Evolutionary conservation across 2,888 invertebrate species (phyloP), one percentile per base, ranked within the genome.

Genomic region (Acanthosepion esculentum): DNA sequence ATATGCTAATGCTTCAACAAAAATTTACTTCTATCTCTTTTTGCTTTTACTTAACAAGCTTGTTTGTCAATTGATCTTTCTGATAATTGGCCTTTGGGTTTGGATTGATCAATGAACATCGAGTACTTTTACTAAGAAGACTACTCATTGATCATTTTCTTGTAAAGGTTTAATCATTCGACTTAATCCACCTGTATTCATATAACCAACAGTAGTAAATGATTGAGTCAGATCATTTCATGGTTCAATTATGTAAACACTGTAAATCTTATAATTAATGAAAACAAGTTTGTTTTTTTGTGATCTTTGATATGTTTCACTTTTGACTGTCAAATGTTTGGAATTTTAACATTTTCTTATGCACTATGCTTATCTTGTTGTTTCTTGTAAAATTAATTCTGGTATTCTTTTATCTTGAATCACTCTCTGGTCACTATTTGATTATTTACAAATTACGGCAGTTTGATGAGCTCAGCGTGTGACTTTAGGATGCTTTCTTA

Each of bases 21-120:
- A 78, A 10, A 3, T 3, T 33, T 78, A 78, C 15, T n/a, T 15
- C 15, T 78, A 15, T 78, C n/a, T 78, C 15, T n/a, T 78, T 78
- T n/a, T n/a, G 10, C n/a, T 78, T 78, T 59, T 59, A 59, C 59
- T 59, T 78, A 29, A n/a, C n/a, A 78, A 59, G n/a, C n/a, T 78
- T 78, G 78, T n/a, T n/a, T 78, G n/a, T 78, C 1, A 4, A 78
- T 78, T n/a, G n/a, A 78, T n/a, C 12, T n/a, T n/a, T 33, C 78
- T 78, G n/a, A n/a, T 78, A n/a, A 78, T 78, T 78, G 78, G 33
- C 78, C 78, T 78, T 78, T n/a, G 78, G n/a, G n/a, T 78, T 78
- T n/a, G n/a, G n/a, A 78, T 12, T 78, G 78, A 78, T 78, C n/a
- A n/a, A 33, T 78, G 15, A 78, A 78, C 33, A 78, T 78, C 6